phyloP scores from a whole-genome alignment of 1,140 invertebrate species.

The Prorops nasuta region DNA sequence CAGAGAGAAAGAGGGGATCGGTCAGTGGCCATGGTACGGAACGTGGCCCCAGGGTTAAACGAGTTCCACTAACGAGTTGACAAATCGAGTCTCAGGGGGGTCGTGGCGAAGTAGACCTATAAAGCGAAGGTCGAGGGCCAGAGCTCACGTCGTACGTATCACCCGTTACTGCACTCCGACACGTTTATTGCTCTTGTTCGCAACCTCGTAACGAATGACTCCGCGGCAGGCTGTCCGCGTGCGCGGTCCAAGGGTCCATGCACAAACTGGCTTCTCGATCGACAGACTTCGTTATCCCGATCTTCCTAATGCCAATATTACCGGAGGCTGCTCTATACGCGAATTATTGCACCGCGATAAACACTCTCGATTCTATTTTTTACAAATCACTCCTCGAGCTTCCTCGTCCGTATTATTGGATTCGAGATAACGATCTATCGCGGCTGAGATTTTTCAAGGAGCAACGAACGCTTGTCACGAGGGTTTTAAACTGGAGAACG shows the following conservation, averaged over 20 bases:
- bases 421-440: too few species aligned
- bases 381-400: too few species aligned
- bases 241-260: neutral
- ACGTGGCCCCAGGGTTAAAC: conserved; percentile 44
- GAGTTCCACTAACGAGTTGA: conserved; percentile 58
- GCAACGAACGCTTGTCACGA: too few species aligned
- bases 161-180: conserved; percentile 45
- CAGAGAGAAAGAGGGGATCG: conserved; percentile 6
- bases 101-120: conserved; percentile 55
- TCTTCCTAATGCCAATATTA: neutral
- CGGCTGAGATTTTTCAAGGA: too few species aligned
- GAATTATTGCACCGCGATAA: too few species aligned
- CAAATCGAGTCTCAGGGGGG: conserved; percentile 56
- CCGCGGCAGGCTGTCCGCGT: conserved; percentile 25
- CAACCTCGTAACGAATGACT: conserved; percentile 53
- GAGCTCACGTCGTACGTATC: conserved; percentile 36
- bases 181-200: conserved; percentile 55
- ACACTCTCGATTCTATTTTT: too few species aligned
- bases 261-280: neutral
- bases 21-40: conserved; percentile 26
- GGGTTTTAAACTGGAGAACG: too few species aligned
- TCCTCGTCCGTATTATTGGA: too few species aligned
- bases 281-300: conserved; percentile 10
- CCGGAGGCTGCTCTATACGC: neutral
- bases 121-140: conserved; percentile 49